These are phyloP conservation scores for Acrocyrtus sp. DNA, from an alignment of 2,888 invertebrate genomes.

Conservation along the genomic window DNA sequence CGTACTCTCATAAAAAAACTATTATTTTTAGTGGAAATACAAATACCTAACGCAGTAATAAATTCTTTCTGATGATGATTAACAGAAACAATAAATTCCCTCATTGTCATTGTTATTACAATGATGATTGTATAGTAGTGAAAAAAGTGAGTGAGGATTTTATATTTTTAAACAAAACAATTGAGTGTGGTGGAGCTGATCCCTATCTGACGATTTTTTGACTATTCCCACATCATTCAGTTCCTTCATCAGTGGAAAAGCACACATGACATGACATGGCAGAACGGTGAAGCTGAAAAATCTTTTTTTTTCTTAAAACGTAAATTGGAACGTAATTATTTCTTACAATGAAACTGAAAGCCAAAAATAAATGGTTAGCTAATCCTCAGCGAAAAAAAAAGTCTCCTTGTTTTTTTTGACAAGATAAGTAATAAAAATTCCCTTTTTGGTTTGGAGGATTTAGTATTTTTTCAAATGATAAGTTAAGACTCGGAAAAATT, in stretches of 20 bases:
- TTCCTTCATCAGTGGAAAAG: no score
- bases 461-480: no score
- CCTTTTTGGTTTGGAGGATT: no score
- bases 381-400: not conserved
- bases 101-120: not conserved
- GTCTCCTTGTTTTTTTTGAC: no score
- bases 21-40: not conserved
- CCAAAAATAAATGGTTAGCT: not conserved
- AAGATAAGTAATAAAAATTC: no score
- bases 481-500: no score
- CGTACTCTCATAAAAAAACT: slow-evolving; percentile 10
- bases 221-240: not conserved
- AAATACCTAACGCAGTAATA: no score
- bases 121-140: not conserved
- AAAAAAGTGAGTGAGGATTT: not conserved
- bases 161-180: not conserved
- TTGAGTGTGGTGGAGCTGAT: not conserved
- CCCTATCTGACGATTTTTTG: not conserved
- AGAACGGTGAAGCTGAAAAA: not conserved
- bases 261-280: not conserved
- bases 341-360: not conserved
- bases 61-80: not conserved
- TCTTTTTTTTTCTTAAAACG: not conserved
- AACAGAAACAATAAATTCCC: not conserved
- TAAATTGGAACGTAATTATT: not conserved